These are phyloP conservation scores for Excalfactoria chinensis DNA, from an alignment of 2,113 vertebrate species.

Conservation along the genomic window DNA sequence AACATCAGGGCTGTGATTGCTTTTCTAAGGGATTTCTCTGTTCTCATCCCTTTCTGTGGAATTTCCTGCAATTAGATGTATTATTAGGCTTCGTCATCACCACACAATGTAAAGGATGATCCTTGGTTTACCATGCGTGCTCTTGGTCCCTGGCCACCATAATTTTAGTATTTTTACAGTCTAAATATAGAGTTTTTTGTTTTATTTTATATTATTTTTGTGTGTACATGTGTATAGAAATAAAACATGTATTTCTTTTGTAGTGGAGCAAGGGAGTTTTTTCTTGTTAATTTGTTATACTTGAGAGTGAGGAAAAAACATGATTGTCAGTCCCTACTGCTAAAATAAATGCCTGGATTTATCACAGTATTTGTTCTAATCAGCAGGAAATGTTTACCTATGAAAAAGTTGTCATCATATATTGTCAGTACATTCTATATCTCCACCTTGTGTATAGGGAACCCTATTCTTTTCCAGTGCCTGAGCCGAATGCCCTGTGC, in stretches of 20 bases:
- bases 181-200: neutral
- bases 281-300: neutral
- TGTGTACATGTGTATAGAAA: neutral
- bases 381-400: slow-evolving; percentile 14
- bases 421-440: neutral
- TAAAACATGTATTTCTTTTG: neutral
- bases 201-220: neutral
- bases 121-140: neutral
- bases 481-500: neutral
- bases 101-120: neutral
- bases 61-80: neutral
- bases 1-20: neutral
- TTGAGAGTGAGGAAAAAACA: neutral
- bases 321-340: slow-evolving; percentile 11
- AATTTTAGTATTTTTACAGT: neutral
- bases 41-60: neutral
- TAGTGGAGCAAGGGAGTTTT: neutral
- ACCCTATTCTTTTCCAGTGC: neutral
- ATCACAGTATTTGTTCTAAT: slow-evolving; percentile 30
- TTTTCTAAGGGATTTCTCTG: neutral
- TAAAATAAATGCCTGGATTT: slow-evolving; percentile 38
- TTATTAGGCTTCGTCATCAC: neutral
- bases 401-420: neutral
- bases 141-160: neutral
- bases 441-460: neutral